phyloP scores from a whole-genome alignment of 1,140 invertebrate genomes.

The Brachionus koreanus region DNA sequence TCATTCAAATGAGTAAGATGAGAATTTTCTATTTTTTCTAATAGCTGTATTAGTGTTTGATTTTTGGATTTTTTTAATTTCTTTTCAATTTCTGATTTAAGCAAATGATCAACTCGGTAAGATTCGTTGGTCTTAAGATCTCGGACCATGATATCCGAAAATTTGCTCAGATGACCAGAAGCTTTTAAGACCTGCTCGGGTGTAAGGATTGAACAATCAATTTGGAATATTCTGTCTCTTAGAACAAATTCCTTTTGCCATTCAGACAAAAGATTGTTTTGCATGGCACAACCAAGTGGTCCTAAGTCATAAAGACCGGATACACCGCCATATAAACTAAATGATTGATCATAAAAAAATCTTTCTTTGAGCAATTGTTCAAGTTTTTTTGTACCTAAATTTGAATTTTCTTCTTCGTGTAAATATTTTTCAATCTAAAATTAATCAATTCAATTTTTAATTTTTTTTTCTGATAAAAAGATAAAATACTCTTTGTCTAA shows the following conservation, averaged over 20 bases:
- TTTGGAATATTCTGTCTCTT: constrained; percentile 6
- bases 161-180: constrained; percentile 35
- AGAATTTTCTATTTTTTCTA: constrained; percentile 59
- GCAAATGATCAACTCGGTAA: constrained; percentile 38
- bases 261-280: constrained; percentile 21
- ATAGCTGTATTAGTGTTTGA: not conserved
- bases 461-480: not conserved
- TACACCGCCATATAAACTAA: constrained; percentile 33
- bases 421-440: constrained; percentile 7
- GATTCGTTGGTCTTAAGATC: constrained; percentile 11
- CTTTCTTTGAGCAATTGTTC: constrained; percentile 15
- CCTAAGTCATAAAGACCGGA: constrained; percentile 20
- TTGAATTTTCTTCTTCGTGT: not conserved
- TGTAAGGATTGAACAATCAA: constrained; percentile 42
- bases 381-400: not conserved
- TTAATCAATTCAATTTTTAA: not conserved
- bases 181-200: constrained; percentile 33
- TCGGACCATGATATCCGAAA: constrained; percentile 27
- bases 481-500: not conserved
- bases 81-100: constrained; percentile 59
- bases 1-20: constrained; percentile 83
- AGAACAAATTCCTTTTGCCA: constrained; percentile 38
- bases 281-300: constrained; percentile 7
- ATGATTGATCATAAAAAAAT: constrained; percentile 44
- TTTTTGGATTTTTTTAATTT: constrained; percentile 51